Percentiles rank a stretch among this genome's conserved stretches.
Evolutionary conservation across 2,888 invertebrate species (phyloP).

Genomic region (Cryptocephalus moraei): DNA sequence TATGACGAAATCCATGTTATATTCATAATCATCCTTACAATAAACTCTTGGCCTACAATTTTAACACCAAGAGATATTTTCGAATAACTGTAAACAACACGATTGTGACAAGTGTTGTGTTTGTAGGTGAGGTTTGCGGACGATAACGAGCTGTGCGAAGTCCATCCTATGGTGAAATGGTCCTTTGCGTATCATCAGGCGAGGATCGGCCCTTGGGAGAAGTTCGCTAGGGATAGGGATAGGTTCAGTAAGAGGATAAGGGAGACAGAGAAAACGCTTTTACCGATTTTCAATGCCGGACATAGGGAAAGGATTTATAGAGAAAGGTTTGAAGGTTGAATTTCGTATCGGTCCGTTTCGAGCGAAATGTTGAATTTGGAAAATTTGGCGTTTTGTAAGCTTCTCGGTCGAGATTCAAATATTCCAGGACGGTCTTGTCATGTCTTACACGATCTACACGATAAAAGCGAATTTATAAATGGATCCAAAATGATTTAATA

Average conservation of each 20-base stretch:
- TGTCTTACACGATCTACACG: no score
- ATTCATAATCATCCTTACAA: background rate
- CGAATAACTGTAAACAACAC: background rate
- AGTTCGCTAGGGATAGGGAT: constrained; percentile 41
- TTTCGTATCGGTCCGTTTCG: background rate
- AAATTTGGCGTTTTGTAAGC: no score
- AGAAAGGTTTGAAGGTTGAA: constrained; percentile 30
- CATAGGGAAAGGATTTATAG: constrained; percentile 40
- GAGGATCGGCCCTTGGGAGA: constrained; percentile 48
- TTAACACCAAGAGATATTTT: background rate
- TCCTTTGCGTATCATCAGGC: constrained; percentile 45
- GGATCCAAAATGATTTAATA: no score
- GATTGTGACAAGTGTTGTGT: background rate
- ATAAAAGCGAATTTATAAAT: no score
- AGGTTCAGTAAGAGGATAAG: constrained; percentile 40
- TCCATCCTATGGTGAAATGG: constrained; percentile 45
- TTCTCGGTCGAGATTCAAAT: no score
- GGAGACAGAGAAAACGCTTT: constrained; percentile 31
- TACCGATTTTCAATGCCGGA: constrained; percentile 34
- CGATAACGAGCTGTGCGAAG: constrained; percentile 30
- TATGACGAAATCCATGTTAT: no score
- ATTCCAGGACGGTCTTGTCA: no score
- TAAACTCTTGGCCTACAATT: background rate
- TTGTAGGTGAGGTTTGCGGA: constrained; percentile 44
- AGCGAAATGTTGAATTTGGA: no score